A percentile compares a stretch with the other conserved stretches of the same genome.
These are phyloP conservation scores for Tyrannus savana DNA, from an alignment of 2,113 vertebrate genomes.

Conservation along the genomic window DNA sequence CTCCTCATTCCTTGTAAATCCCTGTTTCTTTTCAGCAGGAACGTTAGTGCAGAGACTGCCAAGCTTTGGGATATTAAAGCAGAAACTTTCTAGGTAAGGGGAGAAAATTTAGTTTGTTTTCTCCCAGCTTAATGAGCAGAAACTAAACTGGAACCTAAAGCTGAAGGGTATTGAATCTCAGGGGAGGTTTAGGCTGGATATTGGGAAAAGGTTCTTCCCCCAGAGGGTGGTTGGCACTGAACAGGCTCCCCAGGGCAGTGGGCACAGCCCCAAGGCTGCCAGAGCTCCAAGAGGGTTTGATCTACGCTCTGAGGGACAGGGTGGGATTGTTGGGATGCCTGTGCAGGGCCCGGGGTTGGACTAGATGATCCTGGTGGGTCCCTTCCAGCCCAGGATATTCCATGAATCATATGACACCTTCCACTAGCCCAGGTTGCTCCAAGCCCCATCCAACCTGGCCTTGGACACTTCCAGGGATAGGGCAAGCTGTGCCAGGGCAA, in stretches of 20 bases:
- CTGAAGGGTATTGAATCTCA: not conserved
- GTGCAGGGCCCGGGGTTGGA: not conserved
- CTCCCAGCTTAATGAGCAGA: not conserved
- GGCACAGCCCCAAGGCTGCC: not conserved
- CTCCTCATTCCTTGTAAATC: not conserved
- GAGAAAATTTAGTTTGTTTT: not conserved
- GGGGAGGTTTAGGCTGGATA: accelerated
- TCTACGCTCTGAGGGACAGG: accelerated
- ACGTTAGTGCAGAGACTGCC: accelerated
- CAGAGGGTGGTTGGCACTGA: not conserved
- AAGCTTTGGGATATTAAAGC: not conserved
- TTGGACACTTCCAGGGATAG: not conserved
- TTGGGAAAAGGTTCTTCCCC: not conserved
- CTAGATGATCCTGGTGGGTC: not conserved
- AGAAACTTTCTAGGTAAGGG: not conserved
- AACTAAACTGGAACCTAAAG: not conserved
- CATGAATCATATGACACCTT: not conserved
- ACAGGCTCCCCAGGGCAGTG: not conserved
- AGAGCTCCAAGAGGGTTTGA: not conserved
- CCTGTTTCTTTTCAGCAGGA: not conserved
- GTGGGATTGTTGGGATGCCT: not conserved
- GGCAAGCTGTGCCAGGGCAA: too few species aligned
- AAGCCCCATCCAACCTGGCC: accelerated
- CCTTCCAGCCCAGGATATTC: not conserved
- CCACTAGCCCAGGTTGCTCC: accelerated